Evolutionary conservation across 2,113 vertebrate genomes (phyloP).

Genomic region (Cavia porcellus): DNA sequence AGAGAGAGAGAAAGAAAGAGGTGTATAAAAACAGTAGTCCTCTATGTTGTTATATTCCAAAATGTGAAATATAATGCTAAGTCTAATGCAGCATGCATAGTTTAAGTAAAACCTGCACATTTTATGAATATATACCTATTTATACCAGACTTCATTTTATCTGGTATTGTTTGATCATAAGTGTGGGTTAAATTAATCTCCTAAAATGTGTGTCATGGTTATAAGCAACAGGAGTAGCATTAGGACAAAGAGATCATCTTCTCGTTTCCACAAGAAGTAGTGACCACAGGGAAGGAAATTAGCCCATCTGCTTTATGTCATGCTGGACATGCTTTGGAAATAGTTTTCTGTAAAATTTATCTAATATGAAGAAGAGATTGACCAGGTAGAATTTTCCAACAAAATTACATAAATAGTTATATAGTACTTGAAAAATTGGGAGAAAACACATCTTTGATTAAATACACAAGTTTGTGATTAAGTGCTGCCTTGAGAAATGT

Average conservation of each 20-base stretch:
- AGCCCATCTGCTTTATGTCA: accelerated
- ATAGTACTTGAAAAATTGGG: neutral
- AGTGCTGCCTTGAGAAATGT: neutral
- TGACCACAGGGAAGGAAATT: accelerated
- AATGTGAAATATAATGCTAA: neutral
- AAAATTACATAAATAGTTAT: neutral
- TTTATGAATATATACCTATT: neutral
- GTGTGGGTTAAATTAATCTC: neutral
- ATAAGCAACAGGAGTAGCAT: accelerated
- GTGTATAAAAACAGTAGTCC: neutral
- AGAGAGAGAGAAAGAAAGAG: neutral
- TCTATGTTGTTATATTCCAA: neutral
- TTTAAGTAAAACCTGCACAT: neutral
- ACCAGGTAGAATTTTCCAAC: neutral
- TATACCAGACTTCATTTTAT: neutral
- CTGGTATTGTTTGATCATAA: neutral
- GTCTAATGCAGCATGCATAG: accelerated
- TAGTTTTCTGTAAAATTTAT: neutral
- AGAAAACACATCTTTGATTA: neutral
- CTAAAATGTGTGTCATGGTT: neutral
- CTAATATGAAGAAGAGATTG: neutral
- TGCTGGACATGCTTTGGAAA: neutral
- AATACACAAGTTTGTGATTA: neutral
- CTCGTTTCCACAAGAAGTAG: accelerated
- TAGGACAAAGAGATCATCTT: neutral